Base-by-base conservation (phyloP, 2,113 vertebrate genomes). In the Gavia stellata region DNA sequence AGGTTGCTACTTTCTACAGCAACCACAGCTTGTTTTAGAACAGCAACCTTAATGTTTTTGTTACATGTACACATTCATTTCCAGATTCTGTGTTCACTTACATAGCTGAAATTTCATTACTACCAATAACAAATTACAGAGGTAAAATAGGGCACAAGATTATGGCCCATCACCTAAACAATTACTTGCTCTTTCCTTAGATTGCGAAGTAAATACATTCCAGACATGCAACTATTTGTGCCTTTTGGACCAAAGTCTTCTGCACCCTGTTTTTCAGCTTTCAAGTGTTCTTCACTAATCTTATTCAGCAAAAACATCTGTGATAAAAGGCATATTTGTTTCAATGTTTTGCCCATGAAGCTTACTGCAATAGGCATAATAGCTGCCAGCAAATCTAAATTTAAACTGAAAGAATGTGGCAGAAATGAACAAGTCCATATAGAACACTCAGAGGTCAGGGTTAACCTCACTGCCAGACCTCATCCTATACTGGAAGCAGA, bases 371-470 rank as follows among this genome's bases (percentile, higher is more conserved):
- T 63, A 96, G 94, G 92, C 74, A 36, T 93, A 81, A 94, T 81
- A 92, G 90, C 67, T 95, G 81, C 96, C 94, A 96, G 92, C 91
- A 96, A 96, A 97, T 95, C 96, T 97, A 92, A 97, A 96, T 89
- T 97, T 97, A 97, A 97, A 98, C 88, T 92, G 82, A 55, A 98
- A 97, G 97, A 98, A 98, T 98, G 97, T 85, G 90, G 71, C 75
- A 95, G 97, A 96, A 96, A 91, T 94, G 58, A 97, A 93, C 65
- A 80, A 93, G 49, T 86, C 82, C 78, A 95, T 96, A 97, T 75
- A 96, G 88, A 97, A 92, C 68, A 92, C 38, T 17, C 29, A 78
- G 95, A 86, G 96, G 97, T 98, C 95, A 92, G 91, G 81, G 97
- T 96, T 97, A 96, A 96, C 88, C 86, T 89, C 2, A 4, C 68